Evolutionary conservation across 2,888 invertebrate species (phyloP).

Genomic region (Argynnis bischoffii): DNA sequence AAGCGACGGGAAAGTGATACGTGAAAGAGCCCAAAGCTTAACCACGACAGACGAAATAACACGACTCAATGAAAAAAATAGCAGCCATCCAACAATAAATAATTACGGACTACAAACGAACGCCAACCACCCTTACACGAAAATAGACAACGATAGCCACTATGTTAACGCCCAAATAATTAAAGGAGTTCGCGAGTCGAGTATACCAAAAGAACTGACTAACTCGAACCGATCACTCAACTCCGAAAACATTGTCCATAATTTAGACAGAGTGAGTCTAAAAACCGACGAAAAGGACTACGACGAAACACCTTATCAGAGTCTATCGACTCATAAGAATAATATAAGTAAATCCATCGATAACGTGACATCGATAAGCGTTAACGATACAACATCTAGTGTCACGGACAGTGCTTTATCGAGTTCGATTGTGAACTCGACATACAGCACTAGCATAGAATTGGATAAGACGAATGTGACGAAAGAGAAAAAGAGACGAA

Average conservation of each 20-base stretch:
- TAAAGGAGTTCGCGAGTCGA: conserved; percentile 68
- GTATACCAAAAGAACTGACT: conserved; percentile 64
- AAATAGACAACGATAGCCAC: conserved; percentile 60
- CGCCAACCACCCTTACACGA: conserved; percentile 46
- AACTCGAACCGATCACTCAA: conserved; percentile 54
- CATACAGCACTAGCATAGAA: conserved; percentile 61
- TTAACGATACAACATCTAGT: conserved; percentile 52
- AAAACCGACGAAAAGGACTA: conserved; percentile 59
- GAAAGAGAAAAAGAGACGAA: conserved; percentile 84
- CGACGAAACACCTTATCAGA: conserved; percentile 76
- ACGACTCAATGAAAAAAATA: conserved; percentile 68
- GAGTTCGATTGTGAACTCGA: conserved; percentile 59
- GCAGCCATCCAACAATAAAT: conserved; percentile 63
- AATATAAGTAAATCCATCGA: conserved; percentile 60
- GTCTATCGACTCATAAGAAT: conserved; percentile 67
- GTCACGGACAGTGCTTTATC: conserved; percentile 55
- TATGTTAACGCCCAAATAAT: conserved; percentile 77
- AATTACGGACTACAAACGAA: conserved; percentile 52
- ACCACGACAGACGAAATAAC: conserved; percentile 87
- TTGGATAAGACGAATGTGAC: conserved; percentile 55
- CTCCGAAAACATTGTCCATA: conserved; percentile 54
- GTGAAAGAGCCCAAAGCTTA: conserved; percentile 85
- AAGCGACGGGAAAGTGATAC: conserved; percentile 57
- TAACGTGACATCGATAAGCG: conserved; percentile 70
- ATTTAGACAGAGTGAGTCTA: conserved; percentile 63